Evolutionary conservation across 2,888 invertebrate species (phyloP).

Genomic region (Heliconius sara): DNA sequence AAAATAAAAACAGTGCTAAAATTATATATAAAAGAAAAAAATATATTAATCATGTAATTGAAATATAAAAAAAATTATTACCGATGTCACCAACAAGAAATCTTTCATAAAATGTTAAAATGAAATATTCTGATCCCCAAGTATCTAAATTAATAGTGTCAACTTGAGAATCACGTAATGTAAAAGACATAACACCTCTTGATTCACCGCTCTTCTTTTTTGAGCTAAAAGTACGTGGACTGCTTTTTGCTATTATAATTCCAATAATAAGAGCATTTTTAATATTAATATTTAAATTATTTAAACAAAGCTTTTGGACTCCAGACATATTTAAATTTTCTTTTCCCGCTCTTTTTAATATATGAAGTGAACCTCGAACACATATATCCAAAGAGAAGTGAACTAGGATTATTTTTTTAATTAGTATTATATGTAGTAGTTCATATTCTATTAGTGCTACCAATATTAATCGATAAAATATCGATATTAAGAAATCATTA

Average conservation of each 20-base stretch:
- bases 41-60: not conserved
- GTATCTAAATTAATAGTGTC: conserved; percentile 90
- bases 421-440: too few relatives aligned
- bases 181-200: conserved; percentile 90
- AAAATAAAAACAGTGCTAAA: not conserved
- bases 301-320: conserved; percentile 71
- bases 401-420: not conserved
- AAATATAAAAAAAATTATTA: conserved; percentile 53
- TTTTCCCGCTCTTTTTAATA: not conserved
- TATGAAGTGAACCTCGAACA: not conserved
- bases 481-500: too few relatives aligned
- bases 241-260: conserved; percentile 87
- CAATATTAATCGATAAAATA: too few relatives aligned
- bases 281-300: conserved; percentile 73
- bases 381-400: not conserved
- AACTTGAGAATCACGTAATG: conserved; percentile 88
- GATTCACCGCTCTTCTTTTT: conserved; percentile 81
- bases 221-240: conserved; percentile 79
- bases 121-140: conserved; percentile 88
- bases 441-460: too few relatives aligned
- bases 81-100: conserved; percentile 89
- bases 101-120: conserved; percentile 85
- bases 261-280: conserved; percentile 80
- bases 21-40: not conserved
- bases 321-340: conserved; percentile 67